Evolutionary conservation across 2,888 invertebrate genomes (phyloP), one percentile per base, ranked within the genome.

Genomic region (Dyspetes luteomarginatus): DNA sequence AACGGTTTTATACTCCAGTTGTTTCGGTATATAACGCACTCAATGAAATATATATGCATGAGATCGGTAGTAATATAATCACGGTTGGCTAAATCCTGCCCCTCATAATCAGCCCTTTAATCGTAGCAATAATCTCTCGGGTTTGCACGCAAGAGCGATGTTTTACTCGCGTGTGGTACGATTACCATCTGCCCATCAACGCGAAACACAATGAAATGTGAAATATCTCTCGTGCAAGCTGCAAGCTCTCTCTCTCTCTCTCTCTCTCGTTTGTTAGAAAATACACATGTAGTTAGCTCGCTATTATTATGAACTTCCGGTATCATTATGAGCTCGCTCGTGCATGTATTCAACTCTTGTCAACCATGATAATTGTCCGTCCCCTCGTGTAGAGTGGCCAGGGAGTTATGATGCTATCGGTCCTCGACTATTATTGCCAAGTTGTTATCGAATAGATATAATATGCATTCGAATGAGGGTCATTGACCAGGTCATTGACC

Each of bases 381-480:
- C n/a, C n/a, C n/a, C n/a, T n/a, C 26, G 26, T 43, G 15, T n/a
- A 41, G 56, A 75, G 50, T 36, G 60, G 52, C 58, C 60, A n/a
- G 69, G 52, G 75, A 67, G 28, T 68, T 75, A 75, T 60, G 75
- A 71, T 71, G 55, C 52, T 75, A 80, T 80, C 79, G 58, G 55
- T 43, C 64, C 24, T 60, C 19, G 48, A 60, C 65, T 71, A 75
- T 80, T 80, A 67, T 80, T 80, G 71, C 75, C 60, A 75, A 68
- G 79, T 71, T 80, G 75, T 80, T 80, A 75, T 75, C 79, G 65
- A n/a, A n/a, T n/a, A n/a, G n/a, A n/a, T n/a, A n/a, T n/a, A 75
- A 43, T 45, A 75, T 36, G 52, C 41, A 28, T 65, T 78, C 28
- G 28, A 65, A 65, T 58, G 60, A 28, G 30, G 65, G n/a, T n/a